Evolutionary conservation across 1,140 invertebrate species (phyloP), one percentile per base, ranked within the genome.

Genomic region (Zaprionus nigranus): DNA sequence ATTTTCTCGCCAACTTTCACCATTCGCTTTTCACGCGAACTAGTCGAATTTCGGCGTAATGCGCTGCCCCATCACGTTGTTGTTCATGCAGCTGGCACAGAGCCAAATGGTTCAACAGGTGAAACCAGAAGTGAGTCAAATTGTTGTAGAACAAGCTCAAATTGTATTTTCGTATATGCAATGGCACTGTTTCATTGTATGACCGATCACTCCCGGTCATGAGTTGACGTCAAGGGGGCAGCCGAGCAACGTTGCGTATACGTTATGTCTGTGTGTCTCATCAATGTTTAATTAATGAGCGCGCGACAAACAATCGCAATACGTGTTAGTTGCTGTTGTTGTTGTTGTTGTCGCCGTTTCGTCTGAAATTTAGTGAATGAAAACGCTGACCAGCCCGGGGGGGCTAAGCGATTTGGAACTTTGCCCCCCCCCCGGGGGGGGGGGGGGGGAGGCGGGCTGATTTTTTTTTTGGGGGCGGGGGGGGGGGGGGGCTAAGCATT

Each of bases 341-440:
- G 17, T 49, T 22, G 17, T 49, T 49, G 63, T 56, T 58, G 20
- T 75, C 49, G 60, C 46, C 78, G 38, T 74, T 87, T 88, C 75
- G 56, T 67, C 66, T 75, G 68, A 85, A 78, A 20, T 71, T 56
- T 77, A 69, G 56, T 75, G 78, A 81, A 80, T 78, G 75, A 78
- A 83, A 66, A 4, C 38, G 64, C 3, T 36, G 20, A 4, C 56
- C 7, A 15, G 49, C 43, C 58, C 22, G 36, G 36, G 60, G 61
- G 74, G 30, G 24, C 28, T n/a, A 46, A 13, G 5, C n/a, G n/a
- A 51, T 53, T 40, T 56, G 59, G 40, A 46, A 22, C 17, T 2
- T 13, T 40, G 59, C 53, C 65, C n/a, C n/a, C n/a, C n/a, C n/a
- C n/a, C n/a, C n/a, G n/a, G n/a, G n/a, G n/a, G n/a, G n/a, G n/a